Base-by-base conservation (phyloP, 64 coral and sea anemone species). In the Anthopleura sola region DNA sequence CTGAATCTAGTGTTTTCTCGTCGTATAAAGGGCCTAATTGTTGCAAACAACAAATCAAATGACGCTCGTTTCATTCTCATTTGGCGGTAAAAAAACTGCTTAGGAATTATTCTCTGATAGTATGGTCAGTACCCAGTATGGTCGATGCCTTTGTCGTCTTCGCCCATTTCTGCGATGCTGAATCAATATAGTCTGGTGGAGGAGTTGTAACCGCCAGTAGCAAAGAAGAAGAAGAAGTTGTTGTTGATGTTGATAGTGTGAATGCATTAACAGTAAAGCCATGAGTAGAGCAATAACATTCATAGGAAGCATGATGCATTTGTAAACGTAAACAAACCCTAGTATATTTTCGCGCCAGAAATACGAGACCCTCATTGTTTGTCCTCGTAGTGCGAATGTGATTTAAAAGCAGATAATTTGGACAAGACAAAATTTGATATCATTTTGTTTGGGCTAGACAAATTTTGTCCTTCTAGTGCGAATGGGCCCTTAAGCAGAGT, bases 41-140 rank as follows among this genome's bases (percentile, higher is more conserved):
- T 87, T 47, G 44, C 74, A 84, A 86, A 80, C 44, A 91, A 36
- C 36, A 58, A 85, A 40, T 91, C 57, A 80, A 93, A 93, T 53
- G 86, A 83, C 60, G 40, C 28, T 14, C 81, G 75, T 53, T 58
- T 88, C 81, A 93, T 84, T 60, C 86, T 88, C 86, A 93, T 57
- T 69, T 93, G 86, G 36, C 71, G 91, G 58, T 36, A 82, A 85
- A 88, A 93, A 68, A 85, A 93, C 29, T 92, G 31, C 48, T 93
- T 82, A 38, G 91, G 74, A 80, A 88, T 88, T 49, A 66, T 85
- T 82, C 50, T 78, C 62, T 84, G 26, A 40, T 71, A 64, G 33
- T 85, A 93, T 58, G 38, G n/a, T n/a, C n/a, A n/a, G n/a, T n/a
- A n/a, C n/a, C n/a, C n/a, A n/a, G n/a, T n/a, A n/a, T n/a, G n/a